Base-by-base conservation (phyloP, 2,113 vertebrate genomes). In the Strigops habroptila region DNA sequence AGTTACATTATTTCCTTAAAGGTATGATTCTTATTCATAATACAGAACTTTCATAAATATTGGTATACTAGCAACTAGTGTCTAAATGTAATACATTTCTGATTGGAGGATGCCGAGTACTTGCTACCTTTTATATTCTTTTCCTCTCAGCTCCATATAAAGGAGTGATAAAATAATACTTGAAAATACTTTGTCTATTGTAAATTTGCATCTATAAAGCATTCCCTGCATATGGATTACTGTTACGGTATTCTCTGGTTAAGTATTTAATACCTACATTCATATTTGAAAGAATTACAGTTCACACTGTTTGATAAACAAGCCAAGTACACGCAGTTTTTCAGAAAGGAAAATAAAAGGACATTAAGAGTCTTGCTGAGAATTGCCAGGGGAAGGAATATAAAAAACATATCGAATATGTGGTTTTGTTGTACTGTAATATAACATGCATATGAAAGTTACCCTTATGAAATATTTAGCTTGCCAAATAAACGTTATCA, bases 301-400 rank as follows among this genome's bases (percentile, higher is more conserved):
- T 70, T 91, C 82, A 74, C 39, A 44, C 43, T 43, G 51, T 79
- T 93, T 79, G 68, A 35, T 51, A 83, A 37, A 82, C 28, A 90
- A 84, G 55, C 63, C 52, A 88, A 64, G 30, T 21, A 67, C 28
- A 90, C 62, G 83, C 77, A 93, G 78, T 65, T 78, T 90, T 90
- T 74, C 88, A 96, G 62, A 84, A 35, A 63, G 78, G 51, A 86
- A 94, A 88, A 93, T 69, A 73, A 87, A 91, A 69, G 78, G 84
- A 79, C 81, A 79, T 85, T 63, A 90, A 83, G 43, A 77, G 39
- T 18, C 82, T 37, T 87, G 76, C 86, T 86, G 88, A 78, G 60
- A 84, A 82, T 41, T 92, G 76, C 55, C 37, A 63, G 73, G 55
- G 68, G n/a, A 92, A 78, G 65, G 46, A 95, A 63, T 35, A 3